Base-by-base conservation (phyloP, 2,888 invertebrate species). In the Pachymerium ferrugineum region DNA sequence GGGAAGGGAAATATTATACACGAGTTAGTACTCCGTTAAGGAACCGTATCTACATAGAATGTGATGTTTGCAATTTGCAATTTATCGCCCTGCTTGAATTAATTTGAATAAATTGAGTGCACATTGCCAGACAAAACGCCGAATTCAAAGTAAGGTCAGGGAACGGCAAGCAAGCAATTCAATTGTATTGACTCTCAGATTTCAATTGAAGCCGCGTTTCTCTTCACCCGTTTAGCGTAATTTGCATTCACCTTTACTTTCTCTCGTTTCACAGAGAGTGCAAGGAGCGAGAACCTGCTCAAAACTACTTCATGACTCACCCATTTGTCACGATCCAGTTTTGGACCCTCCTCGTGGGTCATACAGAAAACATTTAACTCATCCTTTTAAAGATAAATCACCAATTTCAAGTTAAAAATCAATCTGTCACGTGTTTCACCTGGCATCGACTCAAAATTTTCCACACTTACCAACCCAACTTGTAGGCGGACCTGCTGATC, bases 401-500 rank as follows among this genome's bases (percentile, higher is more conserved):
- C 6, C n/a, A n/a, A n/a, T n/a, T n/a, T 54, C 54, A 25, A 25
- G 3, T 3, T 22, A 54, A 54, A 54, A 54, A 25, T 25, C 6
- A 54, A 54, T 22, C 28, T 22, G 25, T 54, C 54, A 54, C 25
- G 54, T 54, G 54, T 25, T 28, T 8, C 1, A 6, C 28, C 54
- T 54, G 54, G 54, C 54, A 54, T 28, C 25, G 25, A 54, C 25
- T 54, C 54, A 54, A 54, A 54, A 22, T 22, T 54, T 54, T 54
- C 54, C 22, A 54, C 38, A 30, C 71, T 72, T 67, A 73, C 73
- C 73, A 67, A 30, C 73, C 33, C n/a, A 73, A 33, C 31, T 33
- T 73, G 68, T 73, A 73, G 8, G 73, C 35, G 22, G 73, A 73
- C 30, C 73, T 29, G 67, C 73, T 73, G 68, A 73, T 73, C 10